Evolutionary conservation across 1,140 invertebrate species (phyloP), one percentile per base, ranked within the genome.

Genomic region (Lepeophtheirus salmonis): DNA sequence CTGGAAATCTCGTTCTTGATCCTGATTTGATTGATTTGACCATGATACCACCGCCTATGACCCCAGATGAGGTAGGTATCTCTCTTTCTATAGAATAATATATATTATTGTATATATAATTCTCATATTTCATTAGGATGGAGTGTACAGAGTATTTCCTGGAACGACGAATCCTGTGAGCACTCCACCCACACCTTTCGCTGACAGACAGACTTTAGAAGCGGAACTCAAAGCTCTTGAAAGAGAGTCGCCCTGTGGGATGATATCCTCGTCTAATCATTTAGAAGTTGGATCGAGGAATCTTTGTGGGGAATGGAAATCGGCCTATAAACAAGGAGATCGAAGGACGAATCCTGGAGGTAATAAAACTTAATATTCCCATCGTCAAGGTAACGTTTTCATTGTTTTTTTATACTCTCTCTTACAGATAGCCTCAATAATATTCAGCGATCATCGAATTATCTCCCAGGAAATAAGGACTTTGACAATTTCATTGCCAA

Each of bases 21-120:
- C 81, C 83, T 21, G 87, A 91, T 75, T 82, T 91, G 65, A 90
- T 89, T 67, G 87, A 91, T 76, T 75, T 91, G 69, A 89, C 86
- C 41, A 77, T 86, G 67, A 80, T 90, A 68, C 86, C 84, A 56
- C 86, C 86, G 4, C 86, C 85, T 0, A 79, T 81, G 65, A 84
- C 83, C 2, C 82, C 84, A 10, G 83, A 86, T 68, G 81, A 84
- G 68, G 74, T 71, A 16, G 23, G 10, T 4, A 25, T 25, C 20
- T 24, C 23, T 10, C 4, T 24, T 24, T 4, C 14, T 10, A 17
- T n/a, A 52, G 17, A 52, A 52, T 10, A 52, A 13, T 52, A 18
- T 52, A 6, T 6, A 20, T 17, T 20, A 18, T 10, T 10, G 6
- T 12, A 10, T 17, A 18, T 52, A 12, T 52, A 18, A 13, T 6